Evolutionary conservation across 1,140 invertebrate species (phyloP).

Genomic region (Neoseiulus cucumeris): DNA sequence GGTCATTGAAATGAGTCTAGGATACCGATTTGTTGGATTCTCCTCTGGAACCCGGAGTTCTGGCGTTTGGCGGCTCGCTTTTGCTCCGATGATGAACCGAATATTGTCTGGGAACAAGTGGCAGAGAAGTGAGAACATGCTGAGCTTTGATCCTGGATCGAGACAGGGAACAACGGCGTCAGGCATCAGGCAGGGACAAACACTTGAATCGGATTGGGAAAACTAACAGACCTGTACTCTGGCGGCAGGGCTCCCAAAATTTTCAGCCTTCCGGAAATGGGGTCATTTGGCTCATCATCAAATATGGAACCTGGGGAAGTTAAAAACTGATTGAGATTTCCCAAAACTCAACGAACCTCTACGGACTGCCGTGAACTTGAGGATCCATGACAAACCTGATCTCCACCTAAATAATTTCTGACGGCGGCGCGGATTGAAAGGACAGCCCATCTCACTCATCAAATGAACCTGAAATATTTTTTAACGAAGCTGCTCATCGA

Average conservation of each 20-base stretch:
- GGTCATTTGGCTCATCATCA: background rate
- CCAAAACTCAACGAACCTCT: background rate
- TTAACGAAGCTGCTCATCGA: background rate
- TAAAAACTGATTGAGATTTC: background rate
- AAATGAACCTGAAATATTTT: conserved; percentile 13
- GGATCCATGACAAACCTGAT: background rate
- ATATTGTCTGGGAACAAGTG: background rate
- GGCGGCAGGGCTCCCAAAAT: conserved; percentile 1
- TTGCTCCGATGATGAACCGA: conserved; percentile 7
- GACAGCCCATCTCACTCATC: conserved; percentile 14
- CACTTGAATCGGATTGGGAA: background rate
- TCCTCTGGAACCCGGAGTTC: background rate
- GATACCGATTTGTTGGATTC: conserved; percentile 8
- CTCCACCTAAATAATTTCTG: conserved; percentile 1
- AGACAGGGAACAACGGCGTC: background rate
- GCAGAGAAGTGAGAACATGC: background rate
- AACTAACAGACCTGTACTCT: background rate
- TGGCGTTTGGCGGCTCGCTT: background rate
- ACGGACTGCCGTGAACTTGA: background rate
- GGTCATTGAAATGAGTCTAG: no score
- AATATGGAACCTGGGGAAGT: background rate
- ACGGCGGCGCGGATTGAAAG: conserved; percentile 13
- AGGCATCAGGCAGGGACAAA: background rate
- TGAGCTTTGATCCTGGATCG: background rate
- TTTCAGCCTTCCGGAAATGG: background rate